Conservation (phyloP, 2,113 vertebrate genomes). For the Ovibos moschatus region DNA sequence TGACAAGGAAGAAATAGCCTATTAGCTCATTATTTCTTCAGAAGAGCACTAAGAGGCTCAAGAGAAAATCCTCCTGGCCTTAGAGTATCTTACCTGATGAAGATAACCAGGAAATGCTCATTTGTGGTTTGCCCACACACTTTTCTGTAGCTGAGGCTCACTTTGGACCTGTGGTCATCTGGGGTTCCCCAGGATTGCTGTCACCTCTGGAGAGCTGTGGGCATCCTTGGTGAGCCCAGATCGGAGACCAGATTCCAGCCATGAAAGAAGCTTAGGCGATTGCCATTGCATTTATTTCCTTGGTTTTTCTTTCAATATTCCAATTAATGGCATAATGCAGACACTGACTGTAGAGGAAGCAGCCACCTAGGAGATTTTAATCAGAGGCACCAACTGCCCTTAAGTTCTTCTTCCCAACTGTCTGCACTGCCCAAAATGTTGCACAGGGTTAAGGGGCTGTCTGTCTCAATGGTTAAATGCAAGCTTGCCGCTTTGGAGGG, state of each 20-base stretch:
- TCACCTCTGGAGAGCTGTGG: not conserved
- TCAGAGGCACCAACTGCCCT: not conserved
- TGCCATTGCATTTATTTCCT: not conserved
- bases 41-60: not conserved
- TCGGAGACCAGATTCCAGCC: not conserved
- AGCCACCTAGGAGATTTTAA: not conserved
- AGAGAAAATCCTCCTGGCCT: slow-evolving; percentile 18
- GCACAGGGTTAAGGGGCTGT: not conserved
- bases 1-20: slow-evolving; percentile 41
- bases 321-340: not conserved
- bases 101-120: slow-evolving; percentile 82
- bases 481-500: not conserved
- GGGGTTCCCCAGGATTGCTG: slow-evolving; percentile 75
- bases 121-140: slow-evolving; percentile 83
- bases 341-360: not conserved
- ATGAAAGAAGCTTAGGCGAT: not conserved
- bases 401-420: not conserved
- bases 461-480: not conserved
- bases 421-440: not conserved
- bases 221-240: not conserved
- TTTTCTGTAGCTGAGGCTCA: slow-evolving; percentile 81
- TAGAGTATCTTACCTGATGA: slow-evolving; percentile 77
- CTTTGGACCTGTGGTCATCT: slow-evolving; percentile 79
- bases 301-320: not conserved
- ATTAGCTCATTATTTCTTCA: slow-evolving; percentile 61